phyloP scores from a whole-genome alignment of 2,113 vertebrate genomes.

The Brachirus orientalis region DNA sequence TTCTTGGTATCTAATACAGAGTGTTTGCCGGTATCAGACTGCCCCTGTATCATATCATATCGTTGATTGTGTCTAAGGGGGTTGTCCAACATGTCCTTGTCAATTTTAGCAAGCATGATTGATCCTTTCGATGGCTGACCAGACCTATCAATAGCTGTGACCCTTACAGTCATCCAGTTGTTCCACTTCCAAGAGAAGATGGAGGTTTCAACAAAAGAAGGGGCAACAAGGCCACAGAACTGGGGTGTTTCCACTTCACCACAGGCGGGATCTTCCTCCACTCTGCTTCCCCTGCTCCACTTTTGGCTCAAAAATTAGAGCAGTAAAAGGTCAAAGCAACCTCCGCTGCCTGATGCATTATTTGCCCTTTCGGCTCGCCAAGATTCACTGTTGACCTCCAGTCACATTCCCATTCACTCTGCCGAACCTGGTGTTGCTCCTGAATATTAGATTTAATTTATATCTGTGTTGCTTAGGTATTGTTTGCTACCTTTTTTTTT shows the following conservation, averaged over 20 bases:
- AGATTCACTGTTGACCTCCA: conserved; percentile 62
- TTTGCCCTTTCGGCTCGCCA: conserved; percentile 65
- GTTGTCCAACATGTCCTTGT: too few relatives aligned
- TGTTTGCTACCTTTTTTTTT: too few relatives aligned
- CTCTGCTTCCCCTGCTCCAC: conserved; percentile 38
- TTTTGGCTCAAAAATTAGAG: conserved; percentile 53
- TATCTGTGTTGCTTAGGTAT: neutral
- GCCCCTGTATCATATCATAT: too few relatives aligned
- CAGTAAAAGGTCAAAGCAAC: conserved; percentile 69
- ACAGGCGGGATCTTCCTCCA: conserved; percentile 39
- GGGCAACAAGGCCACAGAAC: conserved; percentile 22
- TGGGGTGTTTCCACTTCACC: conserved; percentile 42
- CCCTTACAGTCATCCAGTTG: neutral
- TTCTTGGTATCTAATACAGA: too few relatives aligned
- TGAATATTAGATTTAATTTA: conserved; percentile 26
- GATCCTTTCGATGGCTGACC: conserved; percentile 26
- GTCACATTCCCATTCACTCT: conserved; percentile 28
- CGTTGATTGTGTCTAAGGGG: too few relatives aligned
- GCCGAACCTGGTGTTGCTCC: conserved; percentile 1
- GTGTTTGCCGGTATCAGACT: too few relatives aligned
- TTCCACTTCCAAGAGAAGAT: conserved; percentile 9
- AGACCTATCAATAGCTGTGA: conserved; percentile 29
- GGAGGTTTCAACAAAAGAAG: conserved; percentile 16
- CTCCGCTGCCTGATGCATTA: conserved; percentile 39
- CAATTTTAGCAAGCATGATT: too few relatives aligned